Percentiles rank a stretch among this genome's conserved stretches.
Conservation (phyloP, 2,797 vertebrate genomes). For the Ambastaia sidthimunki region DNA sequence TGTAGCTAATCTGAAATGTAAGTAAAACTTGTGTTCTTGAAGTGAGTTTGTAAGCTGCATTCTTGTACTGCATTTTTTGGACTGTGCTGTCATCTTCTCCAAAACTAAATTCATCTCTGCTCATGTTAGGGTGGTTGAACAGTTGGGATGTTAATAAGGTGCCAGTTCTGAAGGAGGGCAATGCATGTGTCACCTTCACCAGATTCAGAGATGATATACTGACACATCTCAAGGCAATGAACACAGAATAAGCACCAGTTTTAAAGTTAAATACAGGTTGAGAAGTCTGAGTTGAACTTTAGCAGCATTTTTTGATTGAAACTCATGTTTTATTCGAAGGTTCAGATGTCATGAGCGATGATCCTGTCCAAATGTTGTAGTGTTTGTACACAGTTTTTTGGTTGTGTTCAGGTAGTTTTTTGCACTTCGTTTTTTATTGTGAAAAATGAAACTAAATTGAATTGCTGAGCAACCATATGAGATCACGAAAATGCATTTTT, state of each 20-base stretch:
- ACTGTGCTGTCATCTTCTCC: neutral
- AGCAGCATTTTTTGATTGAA: neutral
- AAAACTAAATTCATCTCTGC: conserved; percentile 36
- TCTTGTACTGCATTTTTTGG: neutral
- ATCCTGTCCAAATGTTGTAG: neutral
- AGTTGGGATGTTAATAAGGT: conserved; percentile 54
- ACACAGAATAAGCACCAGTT: neutral
- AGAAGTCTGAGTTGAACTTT: neutral
- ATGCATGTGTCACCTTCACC: conserved; percentile 41
- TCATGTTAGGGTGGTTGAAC: conserved; percentile 23
- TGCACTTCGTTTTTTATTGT: neutral
- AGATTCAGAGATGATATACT: conserved; percentile 30
- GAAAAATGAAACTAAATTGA: neutral
- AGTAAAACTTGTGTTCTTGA: neutral
- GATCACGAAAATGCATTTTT: no score
- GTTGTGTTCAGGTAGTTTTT: neutral
- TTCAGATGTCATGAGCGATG: neutral
- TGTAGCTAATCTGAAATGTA: neutral
- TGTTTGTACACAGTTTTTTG: neutral
- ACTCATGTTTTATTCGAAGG: neutral
- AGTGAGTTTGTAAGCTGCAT: neutral
- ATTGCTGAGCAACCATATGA: no score
- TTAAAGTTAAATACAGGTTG: neutral
- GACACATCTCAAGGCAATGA: conserved; percentile 12
- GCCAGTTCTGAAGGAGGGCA: conserved; percentile 52